phyloP scores from a whole-genome alignment of 1,140 invertebrate species.

The Macrostomum lignano region DNA sequence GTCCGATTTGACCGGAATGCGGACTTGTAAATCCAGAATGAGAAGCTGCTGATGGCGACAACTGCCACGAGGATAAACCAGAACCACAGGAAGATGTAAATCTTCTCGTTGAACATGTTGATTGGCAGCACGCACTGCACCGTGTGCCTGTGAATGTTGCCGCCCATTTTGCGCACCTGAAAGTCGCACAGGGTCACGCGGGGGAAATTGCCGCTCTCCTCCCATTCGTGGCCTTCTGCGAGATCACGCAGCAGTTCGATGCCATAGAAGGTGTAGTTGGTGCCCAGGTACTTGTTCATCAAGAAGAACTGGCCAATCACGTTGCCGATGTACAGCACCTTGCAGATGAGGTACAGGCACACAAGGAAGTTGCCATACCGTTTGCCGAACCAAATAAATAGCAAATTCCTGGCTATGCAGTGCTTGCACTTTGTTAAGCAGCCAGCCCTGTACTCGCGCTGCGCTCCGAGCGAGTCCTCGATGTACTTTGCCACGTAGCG shows the following conservation, averaged over 20 bases:
- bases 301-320: constrained; percentile 13
- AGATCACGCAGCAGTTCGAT: constrained; percentile 10
- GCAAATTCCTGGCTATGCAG: constrained; percentile 11
- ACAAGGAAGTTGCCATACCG: constrained; percentile 17
- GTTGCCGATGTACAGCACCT: constrained; percentile 13
- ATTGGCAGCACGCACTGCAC: constrained; percentile 13
- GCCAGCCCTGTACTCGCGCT: constrained; percentile 6
- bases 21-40: constrained; percentile 4
- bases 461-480: constrained; percentile 11
- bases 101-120: constrained; percentile 13
- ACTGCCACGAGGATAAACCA: constrained; percentile 8
- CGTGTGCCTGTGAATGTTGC: constrained; percentile 11
- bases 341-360: constrained; percentile 16
- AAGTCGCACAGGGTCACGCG: constrained; percentile 12
- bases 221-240: constrained; percentile 8
- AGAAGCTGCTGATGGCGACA: background rate
- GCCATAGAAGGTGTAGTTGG: constrained; percentile 11
- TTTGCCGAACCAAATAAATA: constrained; percentile 16
- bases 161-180: constrained; percentile 10
- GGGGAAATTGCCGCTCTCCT: constrained; percentile 10
- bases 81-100: constrained; percentile 11
- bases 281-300: constrained; percentile 14
- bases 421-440: constrained; percentile 10
- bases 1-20: constrained; percentile 12
- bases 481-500: constrained; percentile 13